Conservation (phyloP, 2,113 vertebrate species). For the Gymnobelideus leadbeateri region DNA sequence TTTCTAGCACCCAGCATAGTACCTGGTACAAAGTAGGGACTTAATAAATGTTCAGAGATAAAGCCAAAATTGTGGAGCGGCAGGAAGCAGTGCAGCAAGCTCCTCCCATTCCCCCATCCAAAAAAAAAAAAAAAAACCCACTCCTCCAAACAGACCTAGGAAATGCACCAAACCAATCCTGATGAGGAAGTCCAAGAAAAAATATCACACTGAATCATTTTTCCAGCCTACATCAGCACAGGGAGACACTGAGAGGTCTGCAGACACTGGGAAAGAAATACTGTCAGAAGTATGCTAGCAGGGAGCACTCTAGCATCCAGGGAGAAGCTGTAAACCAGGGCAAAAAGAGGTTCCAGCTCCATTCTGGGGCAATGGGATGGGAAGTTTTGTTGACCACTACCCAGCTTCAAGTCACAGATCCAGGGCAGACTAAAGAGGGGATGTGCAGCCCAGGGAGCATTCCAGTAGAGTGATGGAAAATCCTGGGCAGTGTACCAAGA, state of each 20-base stretch:
- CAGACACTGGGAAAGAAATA: neutral
- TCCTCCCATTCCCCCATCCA: neutral
- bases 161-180: neutral
- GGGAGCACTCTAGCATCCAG: neutral
- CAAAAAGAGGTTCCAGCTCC: neutral
- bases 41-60: neutral
- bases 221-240: neutral
- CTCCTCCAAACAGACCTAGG: neutral
- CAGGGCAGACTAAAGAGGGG: neutral
- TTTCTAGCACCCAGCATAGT: neutral
- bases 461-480: neutral
- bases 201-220: neutral
- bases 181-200: neutral
- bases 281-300: neutral
- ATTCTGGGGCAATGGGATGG: neutral
- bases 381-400: neutral
- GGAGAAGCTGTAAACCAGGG: neutral
- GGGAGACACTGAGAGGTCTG: neutral
- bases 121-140: too few species aligned
- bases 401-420: neutral
- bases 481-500: neutral
- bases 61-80: neutral
- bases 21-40: neutral
- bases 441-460: neutral
- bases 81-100: neutral